These are phyloP conservation scores for Bucco capensis DNA, from an alignment of 2,113 vertebrate species.

Conservation along the genomic window DNA sequence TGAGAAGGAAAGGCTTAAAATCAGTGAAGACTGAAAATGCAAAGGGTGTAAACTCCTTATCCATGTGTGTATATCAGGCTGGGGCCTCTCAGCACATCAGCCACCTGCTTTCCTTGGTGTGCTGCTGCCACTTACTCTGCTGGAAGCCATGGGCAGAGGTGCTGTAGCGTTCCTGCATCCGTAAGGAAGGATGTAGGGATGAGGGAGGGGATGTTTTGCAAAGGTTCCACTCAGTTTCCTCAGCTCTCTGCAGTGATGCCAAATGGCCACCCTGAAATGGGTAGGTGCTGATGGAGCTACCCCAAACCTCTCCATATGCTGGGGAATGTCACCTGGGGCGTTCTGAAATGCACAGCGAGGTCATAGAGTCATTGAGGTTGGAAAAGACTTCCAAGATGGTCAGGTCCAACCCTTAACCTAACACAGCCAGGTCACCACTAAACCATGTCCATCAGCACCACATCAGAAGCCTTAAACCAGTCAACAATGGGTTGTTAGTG, in stretches of 20 bases:
- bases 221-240: background rate
- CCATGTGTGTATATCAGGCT: background rate
- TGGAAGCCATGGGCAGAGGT: background rate
- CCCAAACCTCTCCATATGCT: background rate
- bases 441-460: too few species aligned
- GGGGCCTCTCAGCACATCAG: background rate
- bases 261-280: background rate
- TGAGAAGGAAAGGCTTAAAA: background rate
- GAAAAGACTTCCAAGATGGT: too few species aligned
- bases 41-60: background rate
- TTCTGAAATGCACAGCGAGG: too few species aligned
- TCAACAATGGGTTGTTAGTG: fast-evolving
- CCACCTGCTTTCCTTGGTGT: background rate
- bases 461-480: background rate
- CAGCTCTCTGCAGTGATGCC: background rate
- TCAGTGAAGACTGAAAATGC: background rate
- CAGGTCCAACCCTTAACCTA: too few species aligned
- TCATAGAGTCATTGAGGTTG: too few species aligned
- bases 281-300: background rate
- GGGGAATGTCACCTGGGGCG: background rate
- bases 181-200: background rate
- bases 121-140: background rate
- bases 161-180: background rate
- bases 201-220: background rate
- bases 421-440: too few species aligned